Conservation (phyloP, 2,113 vertebrate species). For the Solea senegalensis region DNA sequence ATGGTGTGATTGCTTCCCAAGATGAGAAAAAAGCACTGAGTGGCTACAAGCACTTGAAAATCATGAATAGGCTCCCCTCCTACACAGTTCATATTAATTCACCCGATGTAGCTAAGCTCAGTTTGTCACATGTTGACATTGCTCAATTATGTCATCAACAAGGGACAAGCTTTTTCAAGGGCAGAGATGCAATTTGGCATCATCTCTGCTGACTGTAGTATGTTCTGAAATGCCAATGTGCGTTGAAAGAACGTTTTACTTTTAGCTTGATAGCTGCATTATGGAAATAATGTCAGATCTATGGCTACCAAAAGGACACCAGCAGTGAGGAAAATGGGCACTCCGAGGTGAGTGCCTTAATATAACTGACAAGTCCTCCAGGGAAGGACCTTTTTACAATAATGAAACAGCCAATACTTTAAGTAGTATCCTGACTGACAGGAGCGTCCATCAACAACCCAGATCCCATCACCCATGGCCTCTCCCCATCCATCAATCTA, state of each 20-base stretch:
- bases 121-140: slow-evolving; percentile 68
- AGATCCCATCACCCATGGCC: slow-evolving; percentile 62
- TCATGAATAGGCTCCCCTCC: slow-evolving; percentile 55
- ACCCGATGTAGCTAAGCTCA: slow-evolving; percentile 60
- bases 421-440: slow-evolving; percentile 61
- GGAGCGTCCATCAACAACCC: slow-evolving; percentile 58
- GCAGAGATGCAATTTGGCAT: slow-evolving; percentile 17
- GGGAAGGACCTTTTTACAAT: slow-evolving; percentile 35
- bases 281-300: slow-evolving; percentile 26
- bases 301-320: not conserved
- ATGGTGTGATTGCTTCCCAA: slow-evolving; percentile 45
- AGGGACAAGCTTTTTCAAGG: slow-evolving; percentile 62
- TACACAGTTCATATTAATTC: slow-evolving; percentile 71
- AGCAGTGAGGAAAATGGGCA: not conserved
- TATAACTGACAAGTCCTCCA: slow-evolving; percentile 1
- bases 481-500: slow-evolving; percentile 66
- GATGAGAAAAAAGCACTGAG: slow-evolving; percentile 44
- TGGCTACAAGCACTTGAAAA: slow-evolving; percentile 60
- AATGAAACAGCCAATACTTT: slow-evolving; percentile 58
- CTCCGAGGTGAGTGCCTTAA: slow-evolving; percentile 19
- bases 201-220: slow-evolving; percentile 14
- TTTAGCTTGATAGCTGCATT: slow-evolving; percentile 16
- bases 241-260: slow-evolving; percentile 40
- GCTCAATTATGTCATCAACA: slow-evolving; percentile 75
- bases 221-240: slow-evolving; percentile 41